Evolutionary conservation across 2,888 invertebrate genomes (phyloP).

Genomic region (Drosophila atroscutellata): DNA sequence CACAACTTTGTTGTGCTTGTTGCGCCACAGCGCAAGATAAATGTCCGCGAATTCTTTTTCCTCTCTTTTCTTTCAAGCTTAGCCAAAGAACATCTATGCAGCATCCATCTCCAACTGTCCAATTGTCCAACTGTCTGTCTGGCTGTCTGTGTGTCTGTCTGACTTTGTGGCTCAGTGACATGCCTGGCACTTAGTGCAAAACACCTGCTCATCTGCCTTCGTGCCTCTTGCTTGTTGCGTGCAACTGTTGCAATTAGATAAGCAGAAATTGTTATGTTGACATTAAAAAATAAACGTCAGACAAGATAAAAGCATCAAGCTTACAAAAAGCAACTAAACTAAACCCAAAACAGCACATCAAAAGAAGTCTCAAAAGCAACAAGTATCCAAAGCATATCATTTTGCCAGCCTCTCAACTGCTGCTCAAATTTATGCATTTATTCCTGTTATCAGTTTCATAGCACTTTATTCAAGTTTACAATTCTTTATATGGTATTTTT

Average conservation of each 20-base stretch:
- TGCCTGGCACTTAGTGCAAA: constrained; percentile 73
- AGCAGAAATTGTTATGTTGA: constrained; percentile 81
- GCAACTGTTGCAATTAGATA: constrained; percentile 80
- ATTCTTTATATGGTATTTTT: not conserved
- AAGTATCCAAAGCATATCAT: not conserved
- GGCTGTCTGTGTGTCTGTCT: constrained; percentile 2
- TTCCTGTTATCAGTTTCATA: not conserved
- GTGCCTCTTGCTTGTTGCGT: constrained; percentile 31
- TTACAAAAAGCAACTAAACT: not conserved
- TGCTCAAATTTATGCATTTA: not conserved
- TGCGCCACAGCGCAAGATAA: constrained; percentile 5
- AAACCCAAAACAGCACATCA: not conserved
- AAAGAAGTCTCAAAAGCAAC: not conserved
- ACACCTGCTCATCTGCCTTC: constrained; percentile 71
- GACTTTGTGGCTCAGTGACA: constrained; percentile 37
- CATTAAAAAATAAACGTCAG: constrained; percentile 61
- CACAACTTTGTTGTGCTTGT: constrained; percentile 49
- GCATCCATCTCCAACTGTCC: constrained; percentile 30
- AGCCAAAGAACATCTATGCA: constrained; percentile 12
- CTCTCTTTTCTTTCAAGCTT: constrained; percentile 10
- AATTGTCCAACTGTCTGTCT: not conserved
- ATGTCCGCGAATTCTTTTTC: not conserved
- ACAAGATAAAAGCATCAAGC: constrained; percentile 51
- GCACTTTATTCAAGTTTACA: not conserved
- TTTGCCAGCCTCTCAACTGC: not conserved